phyloP scores from a whole-genome alignment of 2,113 vertebrate genomes.

The Aix galericulata region DNA sequence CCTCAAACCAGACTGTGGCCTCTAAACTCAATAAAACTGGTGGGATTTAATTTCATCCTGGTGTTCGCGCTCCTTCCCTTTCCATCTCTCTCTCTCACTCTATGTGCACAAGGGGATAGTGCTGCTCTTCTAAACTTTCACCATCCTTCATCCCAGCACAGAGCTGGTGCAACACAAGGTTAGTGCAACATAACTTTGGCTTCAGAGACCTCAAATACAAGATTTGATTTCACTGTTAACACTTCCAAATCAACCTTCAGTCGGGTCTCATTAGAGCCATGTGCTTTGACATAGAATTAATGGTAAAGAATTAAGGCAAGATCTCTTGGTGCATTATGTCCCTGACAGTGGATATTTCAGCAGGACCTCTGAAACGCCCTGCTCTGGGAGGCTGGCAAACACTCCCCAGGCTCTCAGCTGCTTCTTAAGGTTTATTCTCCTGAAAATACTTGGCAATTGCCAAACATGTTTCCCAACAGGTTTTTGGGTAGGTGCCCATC shows the following conservation, averaged over 20 bases:
- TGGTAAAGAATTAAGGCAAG: background rate
- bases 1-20: background rate
- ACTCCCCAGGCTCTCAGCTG: background rate
- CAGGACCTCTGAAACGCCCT: rapidly evolving
- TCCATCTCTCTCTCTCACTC: background rate
- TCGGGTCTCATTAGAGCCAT: background rate
- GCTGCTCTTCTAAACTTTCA: background rate
- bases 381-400: background rate
- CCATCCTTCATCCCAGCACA: background rate
- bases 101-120: background rate
- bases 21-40: background rate
- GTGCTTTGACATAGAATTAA: background rate
- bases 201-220: background rate
- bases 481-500: background rate
- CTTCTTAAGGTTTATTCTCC: background rate
- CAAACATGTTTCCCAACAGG: background rate
- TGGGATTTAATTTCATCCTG: background rate
- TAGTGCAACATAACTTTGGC: background rate
- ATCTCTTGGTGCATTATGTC: background rate
- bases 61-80: background rate
- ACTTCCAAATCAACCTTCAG: background rate
- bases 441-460: background rate
- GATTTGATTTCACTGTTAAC: background rate
- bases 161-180: background rate
- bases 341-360: background rate